Conservation (phyloP, 1,140 invertebrate species). For the Scylla paramamosain region DNA sequence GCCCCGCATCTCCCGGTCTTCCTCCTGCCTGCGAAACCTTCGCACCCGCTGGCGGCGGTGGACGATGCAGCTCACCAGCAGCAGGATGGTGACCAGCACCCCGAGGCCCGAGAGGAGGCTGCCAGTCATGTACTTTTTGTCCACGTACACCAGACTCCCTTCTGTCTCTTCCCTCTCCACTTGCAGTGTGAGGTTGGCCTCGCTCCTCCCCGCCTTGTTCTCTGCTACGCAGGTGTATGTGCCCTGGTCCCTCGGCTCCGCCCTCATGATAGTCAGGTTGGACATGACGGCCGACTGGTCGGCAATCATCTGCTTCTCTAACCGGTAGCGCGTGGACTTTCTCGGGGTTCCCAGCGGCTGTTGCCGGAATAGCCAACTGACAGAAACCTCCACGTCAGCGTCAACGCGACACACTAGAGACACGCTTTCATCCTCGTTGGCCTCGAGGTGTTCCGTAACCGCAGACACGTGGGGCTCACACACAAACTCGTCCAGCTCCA, state of each 20-base stretch:
- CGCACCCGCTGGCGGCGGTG: conserved; percentile 63
- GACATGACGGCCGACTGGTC: conserved; percentile 77
- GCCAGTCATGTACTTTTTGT: conserved; percentile 62
- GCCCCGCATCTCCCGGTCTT: conserved; percentile 54
- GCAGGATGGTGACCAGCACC: conserved; percentile 55
- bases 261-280: conserved; percentile 86
- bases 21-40: conserved; percentile 63
- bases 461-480: conserved; percentile 84
- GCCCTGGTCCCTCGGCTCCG: conserved; percentile 86
- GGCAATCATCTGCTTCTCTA: conserved; percentile 59
- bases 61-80: conserved; percentile 62
- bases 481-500: conserved; percentile 89
- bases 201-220: conserved; percentile 88
- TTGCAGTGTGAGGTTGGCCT: conserved; percentile 85
- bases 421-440: conserved; percentile 85
- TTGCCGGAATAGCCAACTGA: conserved; percentile 83
- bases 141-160: conserved; percentile 41
- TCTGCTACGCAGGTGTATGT: conserved; percentile 88
- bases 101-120: conserved; percentile 56
- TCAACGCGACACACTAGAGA: conserved; percentile 87
- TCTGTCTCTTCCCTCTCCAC: conserved; percentile 81
- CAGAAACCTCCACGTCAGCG: conserved; percentile 86
- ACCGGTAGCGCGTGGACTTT: conserved; percentile 67
- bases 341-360: conserved; percentile 81
- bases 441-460: conserved; percentile 63